Conservation (phyloP, 2,113 vertebrate genomes). For the Caloenas nicobarica region DNA sequence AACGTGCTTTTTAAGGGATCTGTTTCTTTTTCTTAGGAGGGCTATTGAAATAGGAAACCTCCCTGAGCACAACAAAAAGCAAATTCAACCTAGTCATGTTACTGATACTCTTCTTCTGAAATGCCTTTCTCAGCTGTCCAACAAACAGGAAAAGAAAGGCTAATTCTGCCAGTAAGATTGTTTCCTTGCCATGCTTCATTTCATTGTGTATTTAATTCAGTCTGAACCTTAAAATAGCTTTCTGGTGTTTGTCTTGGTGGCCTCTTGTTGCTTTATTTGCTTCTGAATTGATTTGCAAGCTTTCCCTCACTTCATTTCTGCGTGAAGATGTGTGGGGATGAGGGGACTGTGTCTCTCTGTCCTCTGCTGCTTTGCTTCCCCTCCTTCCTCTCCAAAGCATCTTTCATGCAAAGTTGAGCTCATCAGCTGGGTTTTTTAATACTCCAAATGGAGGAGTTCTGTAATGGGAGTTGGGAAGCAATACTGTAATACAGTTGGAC, state of each 20-base stretch:
- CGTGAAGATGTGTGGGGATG: not conserved
- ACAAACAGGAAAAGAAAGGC: not conserved
- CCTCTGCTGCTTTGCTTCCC: not conserved
- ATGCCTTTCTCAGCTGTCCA: not conserved
- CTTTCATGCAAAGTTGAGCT: not conserved
- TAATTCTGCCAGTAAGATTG: not conserved
- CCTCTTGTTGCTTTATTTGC: slow-evolving; percentile 22
- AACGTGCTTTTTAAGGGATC: not conserved
- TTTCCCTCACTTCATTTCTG: not conserved
- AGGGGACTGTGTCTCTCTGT: not conserved
- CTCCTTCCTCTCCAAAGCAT: not conserved
- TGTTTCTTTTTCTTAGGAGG: not conserved
- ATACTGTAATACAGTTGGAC: slow-evolving; percentile 19
- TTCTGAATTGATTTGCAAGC: slow-evolving; percentile 14
- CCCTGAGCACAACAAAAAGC: not conserved
- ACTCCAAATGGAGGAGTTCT: not conserved
- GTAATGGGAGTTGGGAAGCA: not conserved
- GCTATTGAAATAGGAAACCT: not conserved
- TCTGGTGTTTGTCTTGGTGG: not conserved
- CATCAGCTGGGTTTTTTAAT: slow-evolving; percentile 9
- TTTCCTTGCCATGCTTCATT: slow-evolving; percentile 7
- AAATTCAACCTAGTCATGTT: not conserved
- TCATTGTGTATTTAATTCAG: not conserved
- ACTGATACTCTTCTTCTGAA: not conserved
- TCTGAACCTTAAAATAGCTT: slow-evolving; percentile 21